Evolutionary conservation across 2,113 vertebrate species (phyloP), one percentile per base, ranked within the genome.

Genomic region (Hemicordylus capensis): DNA sequence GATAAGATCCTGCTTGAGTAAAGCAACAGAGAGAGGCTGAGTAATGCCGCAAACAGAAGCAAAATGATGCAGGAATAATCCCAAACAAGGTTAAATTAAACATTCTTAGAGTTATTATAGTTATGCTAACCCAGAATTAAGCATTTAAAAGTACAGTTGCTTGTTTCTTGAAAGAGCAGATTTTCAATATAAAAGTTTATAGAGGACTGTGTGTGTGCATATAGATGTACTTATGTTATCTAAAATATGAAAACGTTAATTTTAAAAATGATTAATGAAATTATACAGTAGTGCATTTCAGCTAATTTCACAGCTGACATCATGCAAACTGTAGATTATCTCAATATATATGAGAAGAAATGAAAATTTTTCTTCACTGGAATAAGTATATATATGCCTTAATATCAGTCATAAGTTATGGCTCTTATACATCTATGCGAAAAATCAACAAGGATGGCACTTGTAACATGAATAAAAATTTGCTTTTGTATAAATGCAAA

Each of bases 1-100:
- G 66, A n/a, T n/a, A n/a, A n/a, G n/a, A 37, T 42, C 9, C 59
- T 26, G 2, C n/a, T n/a, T 59, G 26, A 72, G 54, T 82, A 82
- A 24, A 72, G 51, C 24, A 94, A 84, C 44, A 91, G 85, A 90
- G 19, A 93, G 91, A 88, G 91, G 89, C 83, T 51, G 87, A 90
- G 89, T 91, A 91, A 93, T 88, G 86, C 85, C 92, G 93, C 85
- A 87, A 89, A 93, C 56, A 93, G 90, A 94, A 93, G 84, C 91
- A 87, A 91, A 92, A 94, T 83, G 85, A 88, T 91, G 90, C 44
- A 91, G 83, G 85, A 91, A 86, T 89, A 85, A 83, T 42, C 90
- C 93, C 85, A 88, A 80, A 88, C 87, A 87, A 80, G n/a, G 88
- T 58, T 85, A 76, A 72, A 89, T 64, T 0, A 6, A 93, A 91